These are phyloP conservation scores for Hoplodrina ambigua DNA, from an alignment of 2,888 invertebrate species.

Conservation along the genomic window DNA sequence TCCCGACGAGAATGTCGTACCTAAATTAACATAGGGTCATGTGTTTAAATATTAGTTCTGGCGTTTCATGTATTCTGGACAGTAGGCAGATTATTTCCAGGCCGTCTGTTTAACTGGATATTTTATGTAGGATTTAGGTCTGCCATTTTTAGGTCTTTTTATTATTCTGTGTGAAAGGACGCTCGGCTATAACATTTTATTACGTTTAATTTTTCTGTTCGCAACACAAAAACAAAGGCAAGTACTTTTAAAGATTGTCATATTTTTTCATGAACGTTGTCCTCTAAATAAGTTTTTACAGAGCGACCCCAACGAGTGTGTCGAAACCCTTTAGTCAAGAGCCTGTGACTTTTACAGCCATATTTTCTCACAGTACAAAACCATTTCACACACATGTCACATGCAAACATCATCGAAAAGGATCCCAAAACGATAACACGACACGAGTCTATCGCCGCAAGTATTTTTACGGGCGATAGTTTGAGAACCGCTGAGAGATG, in stretches of 20 bases:
- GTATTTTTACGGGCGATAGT: slow-evolving; percentile 63
- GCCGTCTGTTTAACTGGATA: slow-evolving; percentile 15
- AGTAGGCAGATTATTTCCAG: slow-evolving; percentile 34
- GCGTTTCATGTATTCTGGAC: slow-evolving; percentile 33
- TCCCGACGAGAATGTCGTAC: slow-evolving; percentile 36
- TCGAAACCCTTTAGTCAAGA: background rate
- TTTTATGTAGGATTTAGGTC: slow-evolving; percentile 32
- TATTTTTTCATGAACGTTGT: background rate
- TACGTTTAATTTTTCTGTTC: background rate
- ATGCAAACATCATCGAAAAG: slow-evolving; percentile 46
- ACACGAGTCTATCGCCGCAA: slow-evolving; percentile 37
- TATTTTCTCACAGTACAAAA: slow-evolving; percentile 6
- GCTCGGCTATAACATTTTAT: slow-evolving; percentile 3
- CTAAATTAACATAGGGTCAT: slow-evolving; percentile 59
- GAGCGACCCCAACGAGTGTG: background rate
- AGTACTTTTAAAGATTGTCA: background rate
- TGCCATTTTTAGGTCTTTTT: slow-evolving; percentile 24
- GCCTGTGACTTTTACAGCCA: slow-evolving; percentile 18
- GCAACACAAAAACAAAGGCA: background rate
- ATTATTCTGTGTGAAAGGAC: background rate
- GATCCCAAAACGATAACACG: slow-evolving; percentile 51
- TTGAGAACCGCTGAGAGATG: slow-evolving; percentile 74
- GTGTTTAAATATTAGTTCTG: slow-evolving; percentile 51
- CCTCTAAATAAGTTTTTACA: background rate
- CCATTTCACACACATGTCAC: slow-evolving; percentile 37